Base-by-base conservation (phyloP, 2,797 vertebrate genomes). In the Linurgus olivaceus region DNA sequence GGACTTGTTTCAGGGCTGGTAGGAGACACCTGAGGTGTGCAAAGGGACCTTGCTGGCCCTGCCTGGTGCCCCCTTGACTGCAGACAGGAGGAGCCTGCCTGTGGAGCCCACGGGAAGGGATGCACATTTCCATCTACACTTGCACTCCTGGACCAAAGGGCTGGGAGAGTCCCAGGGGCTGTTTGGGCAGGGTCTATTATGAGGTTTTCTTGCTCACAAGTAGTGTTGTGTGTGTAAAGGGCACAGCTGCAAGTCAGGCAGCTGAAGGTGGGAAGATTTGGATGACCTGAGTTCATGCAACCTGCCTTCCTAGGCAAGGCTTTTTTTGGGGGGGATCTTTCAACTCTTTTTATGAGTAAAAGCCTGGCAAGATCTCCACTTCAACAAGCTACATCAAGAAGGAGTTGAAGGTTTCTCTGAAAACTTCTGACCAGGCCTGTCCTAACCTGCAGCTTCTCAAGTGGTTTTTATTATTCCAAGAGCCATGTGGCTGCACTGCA, bases 381-480 rank as follows among this genome's bases (percentile, higher is more conserved):
- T 89, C 52, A 93, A 76, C 74, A 76, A 82, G 52, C n/a, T 91
- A 40, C 63, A 61, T 96, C 71, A 90, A 90, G 85, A 68, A 91
- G 23, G 31, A 73, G 17, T 35, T 88, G 44, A 83, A 84, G 55
- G 79, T 79, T 92, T 88, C 84, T 87, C 80, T 47, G 83, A 82
- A 93, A 92, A 61, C 25, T 79, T 87, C 65, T 89, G 74, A 91
- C 54, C 66, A 88, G 48, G 35, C 71, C 75, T 92, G 93, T 55
- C 78, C 65, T 88, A 95, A 92, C 93, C 79, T 91, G 90, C 44
- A 86, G 14, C 25, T 94, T 95, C 85, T 95, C 72, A 92, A 91
- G 87, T 62, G 26, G 52, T 93, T 96, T 91, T 70, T 75, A 35
- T 86, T 80, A 70, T 86, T 82, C 81, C 42, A 80, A 74, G 81